These are phyloP conservation scores for Manduca sexta DNA, from an alignment of 1,140 invertebrate species.

Conservation along the genomic window DNA sequence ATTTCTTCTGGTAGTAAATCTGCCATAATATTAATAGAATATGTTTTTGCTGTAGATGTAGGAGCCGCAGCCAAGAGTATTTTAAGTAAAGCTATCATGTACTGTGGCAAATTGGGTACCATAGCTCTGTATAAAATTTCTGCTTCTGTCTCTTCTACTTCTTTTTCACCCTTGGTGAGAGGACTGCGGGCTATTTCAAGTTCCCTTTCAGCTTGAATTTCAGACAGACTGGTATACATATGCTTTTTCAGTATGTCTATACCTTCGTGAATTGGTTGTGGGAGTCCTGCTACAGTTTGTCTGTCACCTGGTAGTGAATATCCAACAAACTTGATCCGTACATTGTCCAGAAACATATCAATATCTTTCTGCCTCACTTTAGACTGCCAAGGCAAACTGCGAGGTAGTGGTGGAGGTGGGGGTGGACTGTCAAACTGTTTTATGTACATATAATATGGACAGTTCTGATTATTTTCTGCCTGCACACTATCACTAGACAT, in stretches of 20 bases:
- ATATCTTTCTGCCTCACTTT: conserved; percentile 97
- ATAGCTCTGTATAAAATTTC: conserved; percentile 95
- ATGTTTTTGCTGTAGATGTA: conserved; percentile 97
- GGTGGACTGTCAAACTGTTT: conserved; percentile 67
- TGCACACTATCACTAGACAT: conserved; percentile 49
- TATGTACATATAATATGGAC: conserved; percentile 60
- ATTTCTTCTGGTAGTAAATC: conserved; percentile 98
- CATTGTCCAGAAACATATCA: conserved; percentile 92
- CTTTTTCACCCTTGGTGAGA: conserved; percentile 82
- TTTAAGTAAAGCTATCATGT: conserved; percentile 97
- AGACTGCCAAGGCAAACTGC: conserved; percentile 93
- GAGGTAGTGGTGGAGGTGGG: conserved; percentile 68
- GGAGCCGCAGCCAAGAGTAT: conserved; percentile 97
- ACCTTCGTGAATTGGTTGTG: conserved; percentile 96
- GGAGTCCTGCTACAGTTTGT: conserved; percentile 92
- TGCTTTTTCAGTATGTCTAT: conserved; percentile 92
- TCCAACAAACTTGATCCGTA: conserved; percentile 95
- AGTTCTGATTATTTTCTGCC: conserved; percentile 50
- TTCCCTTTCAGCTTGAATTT: conserved; percentile 88
- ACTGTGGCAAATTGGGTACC: conserved; percentile 94
- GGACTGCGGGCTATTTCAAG: conserved; percentile 87
- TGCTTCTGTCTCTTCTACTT: conserved; percentile 84
- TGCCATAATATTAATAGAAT: conserved; percentile 98
- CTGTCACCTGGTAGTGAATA: conserved; percentile 90
- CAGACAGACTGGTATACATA: conserved; percentile 88